Conservation (phyloP, 2,797 vertebrate species). For the Pantherophis alleghaniensis region DNA sequence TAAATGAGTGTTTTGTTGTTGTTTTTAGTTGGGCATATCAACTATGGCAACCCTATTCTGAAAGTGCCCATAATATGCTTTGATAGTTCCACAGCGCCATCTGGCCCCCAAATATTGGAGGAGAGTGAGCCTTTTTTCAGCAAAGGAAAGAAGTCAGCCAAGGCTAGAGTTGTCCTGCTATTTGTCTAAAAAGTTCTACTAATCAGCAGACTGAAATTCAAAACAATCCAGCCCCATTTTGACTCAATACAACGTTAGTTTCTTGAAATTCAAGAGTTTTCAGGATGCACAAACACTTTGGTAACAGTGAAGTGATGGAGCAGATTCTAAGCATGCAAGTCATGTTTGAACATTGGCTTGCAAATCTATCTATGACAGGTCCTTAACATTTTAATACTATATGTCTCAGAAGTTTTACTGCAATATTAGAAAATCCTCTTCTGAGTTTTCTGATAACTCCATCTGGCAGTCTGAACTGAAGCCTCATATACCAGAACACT, state of each 20-base stretch:
- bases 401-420: background rate
- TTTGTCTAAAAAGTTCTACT: background rate
- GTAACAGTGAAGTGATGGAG: background rate
- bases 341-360: too few species aligned
- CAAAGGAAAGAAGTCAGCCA: background rate
- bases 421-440: background rate
- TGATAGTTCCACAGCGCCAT: background rate
- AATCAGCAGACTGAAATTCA: background rate
- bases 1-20: background rate
- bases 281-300: background rate
- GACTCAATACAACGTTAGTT: background rate
- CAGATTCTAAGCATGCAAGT: background rate
- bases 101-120: background rate
- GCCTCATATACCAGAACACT: background rate
- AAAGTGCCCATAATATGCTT: background rate
- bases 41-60: background rate
- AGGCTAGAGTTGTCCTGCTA: background rate
- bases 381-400: background rate
- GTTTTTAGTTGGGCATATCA: background rate
- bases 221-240: background rate
- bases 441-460: background rate
- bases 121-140: background rate
- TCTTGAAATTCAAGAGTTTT: background rate
- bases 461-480: background rate
- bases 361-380: background rate